phyloP scores from a whole-genome alignment of 2,797 vertebrate species.

The Hydrolagus colliei region DNA sequence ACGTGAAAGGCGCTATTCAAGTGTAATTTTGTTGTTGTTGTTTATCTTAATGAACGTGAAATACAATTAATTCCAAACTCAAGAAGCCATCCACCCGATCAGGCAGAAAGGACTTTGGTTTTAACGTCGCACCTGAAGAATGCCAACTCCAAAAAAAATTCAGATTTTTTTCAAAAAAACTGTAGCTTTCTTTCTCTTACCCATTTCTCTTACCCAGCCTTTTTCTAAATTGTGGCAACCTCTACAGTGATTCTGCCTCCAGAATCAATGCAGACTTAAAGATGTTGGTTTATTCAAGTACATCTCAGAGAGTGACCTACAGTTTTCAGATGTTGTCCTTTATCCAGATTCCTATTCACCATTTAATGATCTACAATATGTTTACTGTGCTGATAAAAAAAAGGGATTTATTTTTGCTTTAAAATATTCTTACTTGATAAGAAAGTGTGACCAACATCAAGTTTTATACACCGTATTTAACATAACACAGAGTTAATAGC shows the following conservation, averaged over 20 bases:
- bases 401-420: background rate
- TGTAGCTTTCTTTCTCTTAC: background rate
- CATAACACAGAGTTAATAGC: background rate
- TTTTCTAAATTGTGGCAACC: background rate
- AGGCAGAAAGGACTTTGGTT: too few species aligned
- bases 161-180: background rate
- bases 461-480: background rate
- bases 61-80: background rate
- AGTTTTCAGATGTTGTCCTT: background rate
- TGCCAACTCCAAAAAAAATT: too few species aligned
- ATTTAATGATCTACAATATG: background rate
- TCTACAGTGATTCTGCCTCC: background rate
- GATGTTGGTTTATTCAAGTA: background rate
- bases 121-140: too few species aligned
- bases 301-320: background rate
- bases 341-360: background rate
- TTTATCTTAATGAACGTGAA: background rate
- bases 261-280: background rate
- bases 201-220: background rate
- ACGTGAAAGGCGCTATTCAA: too few species aligned
- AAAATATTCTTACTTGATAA: background rate
- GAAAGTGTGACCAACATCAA: conserved; percentile 10
- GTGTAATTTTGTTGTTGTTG: too few species aligned
- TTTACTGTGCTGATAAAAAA: background rate
- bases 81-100: background rate